These are phyloP conservation scores for Zootermopsis nevadensis DNA, from an alignment of 2,888 invertebrate species.

Conservation along the genomic window DNA sequence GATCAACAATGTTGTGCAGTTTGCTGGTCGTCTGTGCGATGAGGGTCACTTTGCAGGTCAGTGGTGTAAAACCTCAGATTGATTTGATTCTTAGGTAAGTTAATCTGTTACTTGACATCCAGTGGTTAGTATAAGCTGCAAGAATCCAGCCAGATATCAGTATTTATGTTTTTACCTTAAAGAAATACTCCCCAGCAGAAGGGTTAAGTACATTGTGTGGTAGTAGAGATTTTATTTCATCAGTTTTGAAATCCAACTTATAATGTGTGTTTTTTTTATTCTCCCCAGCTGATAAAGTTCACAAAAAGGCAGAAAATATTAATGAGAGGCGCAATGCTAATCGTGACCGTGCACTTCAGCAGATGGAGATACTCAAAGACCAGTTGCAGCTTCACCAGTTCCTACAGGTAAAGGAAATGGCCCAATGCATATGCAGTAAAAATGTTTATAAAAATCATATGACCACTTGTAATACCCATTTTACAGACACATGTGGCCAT, in stretches of 20 bases:
- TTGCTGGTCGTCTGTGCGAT: conserved; percentile 89
- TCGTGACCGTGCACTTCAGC: conserved; percentile 88
- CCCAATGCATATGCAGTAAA: background rate
- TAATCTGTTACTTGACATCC: background rate
- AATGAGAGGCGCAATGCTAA: conserved; percentile 90
- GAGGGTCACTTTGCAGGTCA: conserved; percentile 90
- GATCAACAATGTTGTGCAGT: conserved; percentile 95
- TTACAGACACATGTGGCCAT: no score
- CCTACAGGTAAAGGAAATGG: conserved; percentile 64
- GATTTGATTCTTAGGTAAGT: background rate
- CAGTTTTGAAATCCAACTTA: background rate
- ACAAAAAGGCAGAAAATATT: conserved; percentile 95
- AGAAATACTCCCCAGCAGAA: no score
- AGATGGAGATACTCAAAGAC: conserved; percentile 93
- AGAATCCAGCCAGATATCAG: background rate
- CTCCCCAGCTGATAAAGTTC: conserved; percentile 87
- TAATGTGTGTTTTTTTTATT: background rate
- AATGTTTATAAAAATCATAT: background rate
- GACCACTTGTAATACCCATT: background rate
- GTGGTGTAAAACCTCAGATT: background rate
- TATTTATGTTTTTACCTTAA: no score
- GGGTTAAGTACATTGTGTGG: no score
- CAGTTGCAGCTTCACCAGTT: conserved; percentile 97
- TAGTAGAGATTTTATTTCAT: background rate
- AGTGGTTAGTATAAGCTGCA: background rate